Base-by-base conservation (phyloP, 2,888 invertebrate genomes). In the Caenorhabditis virilis region DNA sequence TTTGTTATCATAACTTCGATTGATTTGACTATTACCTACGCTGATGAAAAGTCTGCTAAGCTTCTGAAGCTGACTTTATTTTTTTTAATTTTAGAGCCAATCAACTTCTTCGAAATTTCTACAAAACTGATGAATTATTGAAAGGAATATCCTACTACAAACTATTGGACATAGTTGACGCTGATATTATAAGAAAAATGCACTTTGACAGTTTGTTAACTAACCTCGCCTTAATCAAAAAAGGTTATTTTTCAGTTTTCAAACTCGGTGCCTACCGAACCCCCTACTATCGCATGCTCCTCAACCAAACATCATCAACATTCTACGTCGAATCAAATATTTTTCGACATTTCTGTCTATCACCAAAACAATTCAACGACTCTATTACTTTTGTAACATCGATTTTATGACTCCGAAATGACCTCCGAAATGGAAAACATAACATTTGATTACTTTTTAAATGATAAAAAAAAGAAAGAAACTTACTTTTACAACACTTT, bases 401-500 rank as follows among this genome's bases (percentile, higher is more conserved):
- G 18, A 52, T 61, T 48, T 47, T 67, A 15, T 54, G 26, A 54
- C 11, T 23, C 25, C 15, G n/a, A 42, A 9, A 39, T 3, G 7
- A 20, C 7, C 2, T 39, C 20, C 30, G n/a, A 7, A 20, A 23
- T 36, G 15, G 7, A 36, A 4, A 36, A 36, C 16, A 38, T 38
- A 55, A 56, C 36, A n/a, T n/a, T n/a, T n/a, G n/a, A n/a, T n/a
- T n/a, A n/a, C n/a, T n/a, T n/a, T n/a, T n/a, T n/a, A n/a, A n/a
- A n/a, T n/a, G n/a, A n/a, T n/a, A n/a, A n/a, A n/a, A n/a, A 38
- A 43, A 54, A 39, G 36, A 36, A 35, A n/a, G 7, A 35, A 45
- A 68, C 71, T 62, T 52, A 72, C 71, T 59, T 53, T 52, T 60
- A 55, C 69, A 72, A 51, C 69, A 72, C 55, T 72, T 69, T 61